Evolutionary conservation across 2,797 vertebrate species (phyloP).

Genomic region (Macropodus opercularis): DNA sequence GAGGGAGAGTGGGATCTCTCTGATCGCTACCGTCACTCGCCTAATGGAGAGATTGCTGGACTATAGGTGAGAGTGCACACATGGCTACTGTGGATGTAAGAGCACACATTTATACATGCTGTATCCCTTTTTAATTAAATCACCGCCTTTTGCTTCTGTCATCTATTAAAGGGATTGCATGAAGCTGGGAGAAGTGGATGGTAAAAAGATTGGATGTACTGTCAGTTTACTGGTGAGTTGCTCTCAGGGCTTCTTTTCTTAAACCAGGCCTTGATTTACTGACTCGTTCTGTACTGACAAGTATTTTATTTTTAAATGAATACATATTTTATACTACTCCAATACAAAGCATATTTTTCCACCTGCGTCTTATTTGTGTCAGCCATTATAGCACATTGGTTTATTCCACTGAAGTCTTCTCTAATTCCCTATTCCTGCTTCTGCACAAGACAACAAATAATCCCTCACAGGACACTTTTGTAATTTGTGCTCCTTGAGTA

Average conservation of each 20-base stretch:
- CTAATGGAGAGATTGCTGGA: conserved; percentile 97
- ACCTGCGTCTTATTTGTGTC: no score
- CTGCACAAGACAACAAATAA: no score
- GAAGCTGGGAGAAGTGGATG: conserved; percentile 98
- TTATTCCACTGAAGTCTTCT: neutral
- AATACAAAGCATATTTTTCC: neutral
- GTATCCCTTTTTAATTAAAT: neutral
- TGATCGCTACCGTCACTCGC: conserved; percentile 97
- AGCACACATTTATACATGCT: neutral
- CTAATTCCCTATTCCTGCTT: no score
- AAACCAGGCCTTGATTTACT: neutral
- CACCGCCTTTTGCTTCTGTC: conserved; percentile 19
- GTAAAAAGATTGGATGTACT: conserved; percentile 98
- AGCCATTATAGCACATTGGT: no score
- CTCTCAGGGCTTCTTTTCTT: conserved; percentile 13
- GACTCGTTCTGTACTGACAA: neutral
- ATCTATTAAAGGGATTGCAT: conserved; percentile 90
- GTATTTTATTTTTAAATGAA: no score
- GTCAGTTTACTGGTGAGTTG: conserved; percentile 95
- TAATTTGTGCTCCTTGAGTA: neutral
- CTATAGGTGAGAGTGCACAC: conserved; percentile 85
- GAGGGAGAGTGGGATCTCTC: conserved; percentile 97
- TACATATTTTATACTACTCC: no score
- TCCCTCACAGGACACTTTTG: neutral
- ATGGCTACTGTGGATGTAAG: neutral